These are phyloP conservation scores for Drosophila algonquin DNA, from an alignment of 2,888 invertebrate genomes.

Conservation along the genomic window DNA sequence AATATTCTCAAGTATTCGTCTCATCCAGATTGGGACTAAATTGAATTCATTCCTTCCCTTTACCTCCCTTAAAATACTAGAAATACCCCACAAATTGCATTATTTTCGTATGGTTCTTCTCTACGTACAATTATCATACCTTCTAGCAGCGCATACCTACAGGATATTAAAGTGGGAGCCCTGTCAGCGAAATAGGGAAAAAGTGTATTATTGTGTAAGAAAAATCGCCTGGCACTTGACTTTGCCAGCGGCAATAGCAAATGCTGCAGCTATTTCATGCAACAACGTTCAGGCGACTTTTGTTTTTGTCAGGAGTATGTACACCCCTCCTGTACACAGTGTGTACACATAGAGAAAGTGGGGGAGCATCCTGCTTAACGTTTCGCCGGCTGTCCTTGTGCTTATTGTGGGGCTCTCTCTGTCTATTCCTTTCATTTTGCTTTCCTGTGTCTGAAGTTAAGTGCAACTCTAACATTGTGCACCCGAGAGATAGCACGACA, in stretches of 20 bases:
- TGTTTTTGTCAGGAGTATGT: slow-evolving; percentile 69
- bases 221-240: slow-evolving; percentile 76
- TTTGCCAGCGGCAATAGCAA: slow-evolving; percentile 42
- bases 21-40: too few species aligned
- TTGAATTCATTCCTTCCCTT: fast-evolving
- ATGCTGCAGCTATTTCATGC: slow-evolving; percentile 65
- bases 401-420: slow-evolving; percentile 59
- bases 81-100: neutral
- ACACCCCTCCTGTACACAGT: slow-evolving; percentile 1
- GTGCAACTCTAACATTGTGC: slow-evolving; percentile 79
- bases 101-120: too few species aligned
- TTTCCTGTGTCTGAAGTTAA: slow-evolving; percentile 78
- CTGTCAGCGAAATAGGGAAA: slow-evolving; percentile 75
- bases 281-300: slow-evolving; percentile 71
- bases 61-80: neutral
- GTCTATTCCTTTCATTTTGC: slow-evolving; percentile 9
- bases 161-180: slow-evolving; percentile 49
- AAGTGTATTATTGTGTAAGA: slow-evolving; percentile 79
- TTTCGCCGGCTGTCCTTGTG: slow-evolving; percentile 67
- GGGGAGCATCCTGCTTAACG: slow-evolving; percentile 45
- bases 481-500: slow-evolving; percentile 59
- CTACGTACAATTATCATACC: slow-evolving; percentile 14
- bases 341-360: slow-evolving; percentile 12
- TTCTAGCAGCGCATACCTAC: neutral
- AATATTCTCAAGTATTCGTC: too few species aligned